A percentile compares a stretch with the other conserved stretches of the same genome.
Evolutionary conservation across 2,888 invertebrate species (phyloP).

Genomic region (Beris morrisii): DNA sequence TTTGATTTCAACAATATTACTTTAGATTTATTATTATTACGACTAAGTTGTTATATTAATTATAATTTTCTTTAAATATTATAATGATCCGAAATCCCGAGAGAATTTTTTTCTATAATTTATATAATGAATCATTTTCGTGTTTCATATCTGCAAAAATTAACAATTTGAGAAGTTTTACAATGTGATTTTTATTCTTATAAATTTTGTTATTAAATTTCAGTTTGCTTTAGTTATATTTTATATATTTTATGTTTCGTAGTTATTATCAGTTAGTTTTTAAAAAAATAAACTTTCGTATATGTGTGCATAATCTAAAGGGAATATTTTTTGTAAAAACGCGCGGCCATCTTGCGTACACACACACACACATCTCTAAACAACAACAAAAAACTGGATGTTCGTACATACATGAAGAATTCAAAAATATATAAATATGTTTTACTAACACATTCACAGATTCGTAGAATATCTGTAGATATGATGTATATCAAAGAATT

Average conservation of each 20-base stretch:
- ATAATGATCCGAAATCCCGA: too few species aligned
- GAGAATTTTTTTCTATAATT: slow-evolving; percentile 13
- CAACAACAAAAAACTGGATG: too few species aligned
- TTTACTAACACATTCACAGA: too few species aligned
- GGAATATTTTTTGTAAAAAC: slow-evolving; percentile 38
- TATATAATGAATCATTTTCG: slow-evolving; percentile 32
- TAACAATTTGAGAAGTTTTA: neutral
- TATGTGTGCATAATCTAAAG: slow-evolving; percentile 19
- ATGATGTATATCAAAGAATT: too few species aligned
- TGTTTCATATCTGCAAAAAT: slow-evolving; percentile 25
- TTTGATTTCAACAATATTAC: slow-evolving; percentile 15
- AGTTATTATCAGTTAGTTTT: slow-evolving; percentile 21
- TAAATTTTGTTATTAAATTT: too few species aligned
- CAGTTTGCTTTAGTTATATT: too few species aligned
- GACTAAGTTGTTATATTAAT: too few species aligned
- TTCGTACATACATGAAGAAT: too few species aligned
- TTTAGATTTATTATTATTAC: neutral
- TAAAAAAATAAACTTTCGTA: neutral
- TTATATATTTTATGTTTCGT: slow-evolving; percentile 1
- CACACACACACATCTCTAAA: slow-evolving; percentile 32
- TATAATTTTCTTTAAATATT: too few species aligned
- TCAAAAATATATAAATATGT: too few species aligned
- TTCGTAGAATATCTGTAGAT: too few species aligned
- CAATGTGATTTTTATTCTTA: too few species aligned
- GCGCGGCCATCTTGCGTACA: slow-evolving; percentile 43